Evolutionary conservation across 1,140 invertebrate species (phyloP).

Genomic region (Colletes gigas): DNA sequence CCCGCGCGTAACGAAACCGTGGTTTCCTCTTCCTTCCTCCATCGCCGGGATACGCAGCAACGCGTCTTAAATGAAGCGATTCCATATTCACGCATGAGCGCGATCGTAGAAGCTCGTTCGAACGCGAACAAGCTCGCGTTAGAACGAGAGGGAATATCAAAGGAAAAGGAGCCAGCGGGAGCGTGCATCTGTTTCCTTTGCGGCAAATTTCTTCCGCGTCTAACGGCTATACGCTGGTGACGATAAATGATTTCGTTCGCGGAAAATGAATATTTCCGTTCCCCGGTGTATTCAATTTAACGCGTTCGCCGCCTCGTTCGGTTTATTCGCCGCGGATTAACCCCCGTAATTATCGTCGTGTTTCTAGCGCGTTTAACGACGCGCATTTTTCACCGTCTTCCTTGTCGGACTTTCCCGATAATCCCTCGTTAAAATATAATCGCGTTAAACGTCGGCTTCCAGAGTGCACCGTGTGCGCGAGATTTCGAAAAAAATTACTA

Average conservation of each 20-base stretch:
- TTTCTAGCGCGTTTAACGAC: neutral
- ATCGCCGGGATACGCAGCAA: conserved; percentile 5
- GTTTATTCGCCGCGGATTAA: conserved; percentile 21
- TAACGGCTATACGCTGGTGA: neutral
- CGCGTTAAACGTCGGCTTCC: neutral
- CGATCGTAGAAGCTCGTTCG: conserved; percentile 43
- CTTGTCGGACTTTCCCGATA: neutral
- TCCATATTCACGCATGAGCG: conserved; percentile 62
- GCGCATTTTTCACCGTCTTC: neutral
- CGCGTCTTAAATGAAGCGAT: conserved; percentile 62
- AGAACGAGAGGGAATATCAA: conserved; percentile 28
- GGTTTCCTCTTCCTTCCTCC: neutral
- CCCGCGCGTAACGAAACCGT: too few relatives aligned
- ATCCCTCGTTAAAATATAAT: neutral
- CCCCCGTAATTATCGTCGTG: conserved; percentile 20
- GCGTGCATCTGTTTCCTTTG: conserved; percentile 52
- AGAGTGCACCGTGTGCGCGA: too few relatives aligned
- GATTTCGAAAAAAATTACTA: too few relatives aligned
- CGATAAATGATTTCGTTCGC: conserved; percentile 44
- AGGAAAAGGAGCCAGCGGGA: conserved; percentile 29
- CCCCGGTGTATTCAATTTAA: conserved; percentile 25
- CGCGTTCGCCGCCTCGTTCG: neutral
- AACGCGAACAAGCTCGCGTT: conserved; percentile 19
- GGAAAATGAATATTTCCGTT: conserved; percentile 46
- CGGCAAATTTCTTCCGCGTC: conserved; percentile 58